Base-by-base conservation (phyloP, 1,140 invertebrate genomes). In the Polyergus mexicanus region DNA sequence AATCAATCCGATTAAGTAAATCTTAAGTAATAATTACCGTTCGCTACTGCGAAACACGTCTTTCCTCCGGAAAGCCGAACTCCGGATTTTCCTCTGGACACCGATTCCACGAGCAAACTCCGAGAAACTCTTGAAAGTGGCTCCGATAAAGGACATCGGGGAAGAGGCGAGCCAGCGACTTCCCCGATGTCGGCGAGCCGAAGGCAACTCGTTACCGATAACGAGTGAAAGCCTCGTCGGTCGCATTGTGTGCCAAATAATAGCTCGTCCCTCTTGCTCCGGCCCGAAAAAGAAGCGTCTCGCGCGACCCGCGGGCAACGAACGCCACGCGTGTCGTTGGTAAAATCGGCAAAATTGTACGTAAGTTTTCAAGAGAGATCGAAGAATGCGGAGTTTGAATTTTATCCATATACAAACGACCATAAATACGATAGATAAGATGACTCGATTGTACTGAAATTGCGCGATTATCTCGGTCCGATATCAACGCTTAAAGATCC, bases 151-250 rank as follows among this genome's bases (percentile, higher is more conserved):
- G 65, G 78, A 56, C 74, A 80, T 51, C 77, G 32, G 22, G 28
- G 58, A 44, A 68, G 25, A 71, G 63, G 60, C 41, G 32, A 69
- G n/a, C 75, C 75, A 84, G 38, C 81, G 83, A 90, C 90, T 88
- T 90, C 66, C 58, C 32, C 58, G 76, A 89, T 80, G 87, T 86
- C 51, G 78, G 69, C 74, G n/a, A 84, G 25, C 58, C 78, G 69
- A 90, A 85, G 75, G 58, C 75, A 75, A 62, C 86, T 90, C 89
- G 88, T 90, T 89, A 89, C 71, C 86, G 88, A 90, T 90, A 90
- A 90, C 89, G 81, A 87, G 81, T 78, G 86, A 90, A 89, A 88
- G 71, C 76, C 71, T 89, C 81, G 86, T 85, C 75, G 75, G 44
- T 32, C 63, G 81, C 66, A 90, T 90, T 89, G 89, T 90, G 58